Base-by-base conservation (phyloP, 2,888 invertebrate species). In the Microdon myrmicae region DNA sequence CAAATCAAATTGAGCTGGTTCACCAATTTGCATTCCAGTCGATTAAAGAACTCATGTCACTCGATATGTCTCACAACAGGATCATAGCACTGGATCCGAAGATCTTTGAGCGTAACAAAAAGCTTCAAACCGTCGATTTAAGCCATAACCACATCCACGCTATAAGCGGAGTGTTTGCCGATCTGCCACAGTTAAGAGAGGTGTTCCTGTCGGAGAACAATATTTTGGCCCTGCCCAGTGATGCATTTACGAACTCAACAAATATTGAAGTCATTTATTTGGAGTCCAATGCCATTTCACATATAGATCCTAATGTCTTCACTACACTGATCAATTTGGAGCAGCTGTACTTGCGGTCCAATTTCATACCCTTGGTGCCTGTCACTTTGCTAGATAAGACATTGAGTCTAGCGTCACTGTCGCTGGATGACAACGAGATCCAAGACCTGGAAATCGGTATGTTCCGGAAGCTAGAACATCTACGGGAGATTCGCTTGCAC, bases 71-170 rank as follows among this genome's bases (percentile, higher is more conserved):
- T 73, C 89, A 91, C 77, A 96, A 95, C 79, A 90, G 90, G 79
- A 90, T 93, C 64, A 87, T 90, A 10, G 85, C 84, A 68, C 82
- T 95, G 59, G 88, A 89, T 69, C 82, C 87, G 60, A 84, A 84
- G 58, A 89, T 89, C 17, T 94, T 94, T 79, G 86, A 87, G 69
- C 84, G 83, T 71, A 92, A 93, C 77, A 86, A 85, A 69, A 87
- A 88, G 60, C 81, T 95, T 68, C 85, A 88, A 64, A 91, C 91
- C 0, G 87, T 94, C 71, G 94, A 95, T 78, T 81, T 94, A 69
- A 92, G 91, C 73, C 89, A 92, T 77, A 95, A 95, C 79, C 94
- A 94, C 76, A 85, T 95, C 38, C 94, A 94, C 78, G 86, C 89
- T 69, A 88, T 95, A 10, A 85, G 87, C 66, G 92, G 92, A 1